phyloP scores from a whole-genome alignment of 2,797 vertebrate species.

The Crypturellus tataupa region DNA sequence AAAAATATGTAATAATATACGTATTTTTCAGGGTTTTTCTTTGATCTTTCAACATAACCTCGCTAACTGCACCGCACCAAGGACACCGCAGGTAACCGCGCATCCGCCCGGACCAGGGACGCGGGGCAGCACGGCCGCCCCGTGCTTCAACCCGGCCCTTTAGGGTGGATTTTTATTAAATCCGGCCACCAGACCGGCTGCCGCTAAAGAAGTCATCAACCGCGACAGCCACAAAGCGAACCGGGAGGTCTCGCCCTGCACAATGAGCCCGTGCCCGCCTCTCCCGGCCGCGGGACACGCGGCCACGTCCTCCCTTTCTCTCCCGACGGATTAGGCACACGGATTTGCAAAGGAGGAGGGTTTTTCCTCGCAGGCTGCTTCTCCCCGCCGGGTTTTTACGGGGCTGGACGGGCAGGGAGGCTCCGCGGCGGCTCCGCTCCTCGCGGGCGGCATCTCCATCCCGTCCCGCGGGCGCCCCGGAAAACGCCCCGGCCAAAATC shows the following conservation, averaged over 20 bases:
- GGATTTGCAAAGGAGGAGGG: constrained; percentile 56
- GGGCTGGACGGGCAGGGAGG: constrained; percentile 25
- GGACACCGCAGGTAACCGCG: too few species aligned
- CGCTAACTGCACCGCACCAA: too few species aligned
- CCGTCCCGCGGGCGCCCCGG: rapidly evolving
- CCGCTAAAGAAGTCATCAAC: constrained; percentile 57
- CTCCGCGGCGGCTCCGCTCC: constrained; percentile 47
- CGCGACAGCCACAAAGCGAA: constrained; percentile 14
- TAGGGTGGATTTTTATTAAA: not conserved
- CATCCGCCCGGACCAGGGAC: too few species aligned
- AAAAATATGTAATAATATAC: too few species aligned
- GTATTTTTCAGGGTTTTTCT: too few species aligned
- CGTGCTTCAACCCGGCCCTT: too few species aligned
- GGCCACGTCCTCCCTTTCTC: constrained; percentile 58
- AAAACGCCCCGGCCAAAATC: constrained; percentile 30
- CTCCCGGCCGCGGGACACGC: too few species aligned
- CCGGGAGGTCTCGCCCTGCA: rapidly evolving
- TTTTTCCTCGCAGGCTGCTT: constrained; percentile 30
- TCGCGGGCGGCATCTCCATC: not conserved
- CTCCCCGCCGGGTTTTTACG: not conserved
- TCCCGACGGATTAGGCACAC: constrained; percentile 52
- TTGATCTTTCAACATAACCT: too few species aligned
- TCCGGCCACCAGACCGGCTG: constrained; percentile 25
- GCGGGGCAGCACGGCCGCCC: too few species aligned
- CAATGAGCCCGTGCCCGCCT: not conserved